Conservation (phyloP, 2,888 invertebrate genomes). For the Amblyjoppa fuscipennis region DNA sequence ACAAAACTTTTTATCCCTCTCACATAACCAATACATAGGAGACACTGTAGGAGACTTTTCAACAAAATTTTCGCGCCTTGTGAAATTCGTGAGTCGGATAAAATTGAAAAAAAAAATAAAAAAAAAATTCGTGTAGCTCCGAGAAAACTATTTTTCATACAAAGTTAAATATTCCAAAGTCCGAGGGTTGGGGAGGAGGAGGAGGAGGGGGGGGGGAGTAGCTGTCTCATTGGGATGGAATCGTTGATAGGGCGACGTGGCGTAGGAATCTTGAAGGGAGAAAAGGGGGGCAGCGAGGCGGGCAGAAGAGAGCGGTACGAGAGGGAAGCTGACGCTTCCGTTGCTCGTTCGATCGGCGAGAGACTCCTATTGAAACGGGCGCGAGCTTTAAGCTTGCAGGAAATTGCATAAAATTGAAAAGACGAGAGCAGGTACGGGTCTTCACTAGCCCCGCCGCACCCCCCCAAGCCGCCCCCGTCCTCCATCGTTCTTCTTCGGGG, state of each 20-base stretch:
- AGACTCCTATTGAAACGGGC: constrained; percentile 76
- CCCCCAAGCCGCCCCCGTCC: constrained; percentile 24
- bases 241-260: constrained; percentile 57
- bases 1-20: constrained; percentile 26
- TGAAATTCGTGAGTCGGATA: not conserved
- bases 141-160: constrained; percentile 58
- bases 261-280: constrained; percentile 57
- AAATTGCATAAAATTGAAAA: constrained; percentile 80
- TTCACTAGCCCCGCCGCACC: constrained; percentile 14
- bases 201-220: constrained; percentile 5
- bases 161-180: constrained; percentile 61
- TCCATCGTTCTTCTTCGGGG: constrained; percentile 30
- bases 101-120: not conserved
- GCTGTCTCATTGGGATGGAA: constrained; percentile 64
- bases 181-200: not conserved
- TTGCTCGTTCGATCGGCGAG: constrained; percentile 76
- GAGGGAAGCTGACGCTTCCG: constrained; percentile 68
- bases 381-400: constrained; percentile 73
- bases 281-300: constrained; percentile 34
- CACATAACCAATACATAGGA: not conserved
- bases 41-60: not conserved
- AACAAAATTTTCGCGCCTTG: not conserved
- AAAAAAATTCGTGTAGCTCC: not conserved
- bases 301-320: constrained; percentile 33
- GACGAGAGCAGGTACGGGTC: constrained; percentile 62